Evolutionary conservation across 2,888 invertebrate genomes (phyloP), one percentile per base, ranked within the genome.

Genomic region (Epicampocera succincta): DNA sequence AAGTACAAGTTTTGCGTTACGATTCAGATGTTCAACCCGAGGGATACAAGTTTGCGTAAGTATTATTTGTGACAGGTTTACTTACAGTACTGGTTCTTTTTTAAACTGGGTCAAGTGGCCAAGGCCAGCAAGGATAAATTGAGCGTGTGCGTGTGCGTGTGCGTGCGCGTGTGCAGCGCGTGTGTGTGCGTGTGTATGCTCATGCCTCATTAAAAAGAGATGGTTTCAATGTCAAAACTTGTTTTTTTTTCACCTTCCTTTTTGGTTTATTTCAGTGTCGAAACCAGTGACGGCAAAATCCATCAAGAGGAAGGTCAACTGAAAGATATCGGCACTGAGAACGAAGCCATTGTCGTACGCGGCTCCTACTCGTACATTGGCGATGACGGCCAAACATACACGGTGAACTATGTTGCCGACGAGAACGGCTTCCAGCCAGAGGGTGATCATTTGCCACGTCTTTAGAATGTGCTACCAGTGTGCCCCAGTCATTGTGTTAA

Each of bases 211-310:
- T 25, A 12, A 29, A 25, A 75, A 66, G 69, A 33, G 61, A 69
- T 69, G 61, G 61, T 71, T 74, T 81, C 68, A 78, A 68, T 68
- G 81, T 68, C 63, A 79, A 33, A 72, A 52, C 68, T 50, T 69
- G 61, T 77, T 60, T 72, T 65, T 46, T 29, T 46, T 25, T 73
- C 38, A 19, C 4, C 40, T 21, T 11, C 38, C 0, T 17, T 46
- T 9, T 42, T 76, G 33, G 9, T 85, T 86, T 56, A 25, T 74
- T 42, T 5, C n/a, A 94, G 94, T 29, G 93, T 92, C 85, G 93
- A 94, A 86, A 94, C 94, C 13, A 94, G 94, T 85, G 93, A 94
- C 84, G 94, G 94, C 29, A 92, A 93, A 17, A 91, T 93, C 3
- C 92, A 93, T 13, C 91, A 93, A 85, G 94, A 94, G 87, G 92